Conservation (phyloP, 2,113 vertebrate genomes). For the Dipodomys merriami region DNA sequence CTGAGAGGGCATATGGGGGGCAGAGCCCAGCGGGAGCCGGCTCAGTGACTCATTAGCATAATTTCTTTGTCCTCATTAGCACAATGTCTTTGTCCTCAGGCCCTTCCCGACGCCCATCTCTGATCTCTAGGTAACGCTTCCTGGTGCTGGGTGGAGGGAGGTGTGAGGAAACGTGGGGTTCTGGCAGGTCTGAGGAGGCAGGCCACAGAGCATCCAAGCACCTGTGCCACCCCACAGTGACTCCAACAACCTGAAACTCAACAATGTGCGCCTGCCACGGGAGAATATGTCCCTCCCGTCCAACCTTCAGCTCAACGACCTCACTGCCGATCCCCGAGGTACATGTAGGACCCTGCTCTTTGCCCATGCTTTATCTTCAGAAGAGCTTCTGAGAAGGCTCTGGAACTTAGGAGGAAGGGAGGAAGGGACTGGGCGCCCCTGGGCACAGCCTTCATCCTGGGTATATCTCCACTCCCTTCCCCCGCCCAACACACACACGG, state of each 20-base stretch:
- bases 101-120: constrained; percentile 72
- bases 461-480: not conserved
- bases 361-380: not conserved
- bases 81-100: constrained; percentile 67
- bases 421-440: not conserved
- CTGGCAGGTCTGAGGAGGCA: not conserved
- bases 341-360: not conserved
- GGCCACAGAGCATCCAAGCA: not conserved
- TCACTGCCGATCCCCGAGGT: constrained; percentile 87
- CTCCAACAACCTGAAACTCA: constrained; percentile 83
- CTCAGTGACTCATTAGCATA: not conserved
- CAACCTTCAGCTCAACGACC: constrained; percentile 91
- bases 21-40: not conserved
- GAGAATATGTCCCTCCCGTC: constrained; percentile 94
- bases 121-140: constrained; percentile 77
- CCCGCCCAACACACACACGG: no score
- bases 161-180: not conserved
- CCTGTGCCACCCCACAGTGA: constrained; percentile 68
- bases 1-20: not conserved
- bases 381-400: not conserved
- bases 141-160: not conserved
- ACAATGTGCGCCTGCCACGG: constrained; percentile 84
- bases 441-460: not conserved
- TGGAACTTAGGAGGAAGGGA: not conserved
- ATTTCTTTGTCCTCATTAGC: constrained; percentile 56